Percentiles rank a stretch among this genome's conserved stretches.
Conservation (phyloP, 2,888 invertebrate species). For the Acleris sparsana region DNA sequence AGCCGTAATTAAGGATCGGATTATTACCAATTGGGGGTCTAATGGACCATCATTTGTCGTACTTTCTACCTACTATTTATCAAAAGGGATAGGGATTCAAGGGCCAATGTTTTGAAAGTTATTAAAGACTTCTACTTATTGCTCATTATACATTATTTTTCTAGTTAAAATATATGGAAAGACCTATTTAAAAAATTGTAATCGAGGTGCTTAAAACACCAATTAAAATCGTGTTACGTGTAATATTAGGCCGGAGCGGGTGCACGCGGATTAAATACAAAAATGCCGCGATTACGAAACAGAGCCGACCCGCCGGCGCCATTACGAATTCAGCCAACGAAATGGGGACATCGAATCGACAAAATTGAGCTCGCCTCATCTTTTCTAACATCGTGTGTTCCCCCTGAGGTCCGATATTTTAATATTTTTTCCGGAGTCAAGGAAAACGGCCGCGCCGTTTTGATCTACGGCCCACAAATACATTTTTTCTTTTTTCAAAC, state of each 20-base stretch:
- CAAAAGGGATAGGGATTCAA: slow-evolving; percentile 15
- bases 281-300: slow-evolving; percentile 68
- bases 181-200: slow-evolving; percentile 4
- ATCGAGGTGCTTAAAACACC: slow-evolving; percentile 38
- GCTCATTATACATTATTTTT: too few species aligned
- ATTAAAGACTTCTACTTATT: not conserved
- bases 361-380: slow-evolving; percentile 78
- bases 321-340: slow-evolving; percentile 80
- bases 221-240: slow-evolving; percentile 68
- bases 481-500: slow-evolving; percentile 59
- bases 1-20: slow-evolving; percentile 45
- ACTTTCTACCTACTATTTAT: slow-evolving; percentile 21
- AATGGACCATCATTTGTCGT: slow-evolving; percentile 40
- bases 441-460: slow-evolving; percentile 67
- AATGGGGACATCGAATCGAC: slow-evolving; percentile 80
- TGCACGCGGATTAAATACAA: slow-evolving; percentile 74
- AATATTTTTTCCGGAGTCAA: slow-evolving; percentile 64
- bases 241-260: slow-evolving; percentile 48
- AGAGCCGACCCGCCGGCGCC: slow-evolving; percentile 64
- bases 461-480: slow-evolving; percentile 70
- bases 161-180: slow-evolving; percentile 2
- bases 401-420: slow-evolving; percentile 71
- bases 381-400: slow-evolving; percentile 74
- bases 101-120: slow-evolving; percentile 1
- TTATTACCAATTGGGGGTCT: slow-evolving; percentile 44